Base-by-base conservation (phyloP, 2,797 vertebrate genomes). In the Karalla daura region DNA sequence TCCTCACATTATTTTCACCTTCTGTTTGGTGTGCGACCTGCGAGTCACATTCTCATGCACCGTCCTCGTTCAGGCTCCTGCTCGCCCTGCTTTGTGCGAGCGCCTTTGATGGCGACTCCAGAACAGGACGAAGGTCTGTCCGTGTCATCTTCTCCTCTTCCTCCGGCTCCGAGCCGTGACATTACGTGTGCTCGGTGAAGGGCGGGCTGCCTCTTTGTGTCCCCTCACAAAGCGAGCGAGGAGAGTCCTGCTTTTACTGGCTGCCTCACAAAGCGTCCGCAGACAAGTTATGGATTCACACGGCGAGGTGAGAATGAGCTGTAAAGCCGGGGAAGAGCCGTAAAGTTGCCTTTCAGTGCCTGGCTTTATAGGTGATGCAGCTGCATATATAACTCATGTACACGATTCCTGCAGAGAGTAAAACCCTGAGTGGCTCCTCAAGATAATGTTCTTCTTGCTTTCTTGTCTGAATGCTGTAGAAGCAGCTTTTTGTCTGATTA, bases 291-390 rank as follows among this genome's bases (percentile, higher is more conserved):
- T 52, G 44, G 53, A 70, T 68, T 52, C 24, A 47, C 21, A 54
- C 40, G 2, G 0, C 1, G 36, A 55, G 28, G 54, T 55, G 67
- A 59, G 25, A 64, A 55, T 1, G 17, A 44, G 55, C 41, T n/a
- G 5, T 50, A 18, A 73, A 67, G 25, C 7, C 27, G 27, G 17
- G 54, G 33, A 4, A 6, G 5, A 21, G n/a, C 5, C 14, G 49
- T 58, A 41, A 33, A 33, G 53, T 39, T 39, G 41, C 18, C 39
- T 47, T 49, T 71, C 18, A 64, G 60, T 51, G 25, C 1, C 0
- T 10, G n/a, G 53, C 18, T 30, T 76, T 58, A 63, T 28, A 44
- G 70, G 62, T 4, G 67, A 59, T 77, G 62, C 74, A 84, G 51
- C 23, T 36, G 36, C 43, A 55, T 76, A 77, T 63, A 63, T 41